phyloP scores from a whole-genome alignment of 2,797 vertebrate genomes.

The Tenualosa ilisha region DNA sequence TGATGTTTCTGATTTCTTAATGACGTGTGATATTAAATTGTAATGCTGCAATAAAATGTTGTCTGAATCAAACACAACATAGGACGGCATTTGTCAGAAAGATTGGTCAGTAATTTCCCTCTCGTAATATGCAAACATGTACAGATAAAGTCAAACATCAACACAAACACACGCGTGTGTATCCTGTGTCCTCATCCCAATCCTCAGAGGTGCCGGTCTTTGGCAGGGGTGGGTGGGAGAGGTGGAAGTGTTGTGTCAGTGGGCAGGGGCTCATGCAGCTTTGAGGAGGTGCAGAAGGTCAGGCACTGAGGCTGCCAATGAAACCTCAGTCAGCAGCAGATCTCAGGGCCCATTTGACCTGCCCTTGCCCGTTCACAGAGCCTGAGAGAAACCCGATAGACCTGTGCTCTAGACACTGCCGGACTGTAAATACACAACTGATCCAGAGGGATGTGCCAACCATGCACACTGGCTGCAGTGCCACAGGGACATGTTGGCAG shows the following conservation, averaged over 20 bases:
- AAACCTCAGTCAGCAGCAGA: not conserved
- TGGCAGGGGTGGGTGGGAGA: not conserved
- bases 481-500: not conserved
- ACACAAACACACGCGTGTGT: not conserved
- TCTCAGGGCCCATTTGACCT: constrained; percentile 3
- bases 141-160: not conserved
- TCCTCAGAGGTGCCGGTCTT: not conserved
- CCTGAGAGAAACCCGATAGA: not conserved
- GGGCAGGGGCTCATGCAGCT: not conserved
- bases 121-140: not conserved
- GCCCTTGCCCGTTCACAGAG: not conserved
- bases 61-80: not conserved
- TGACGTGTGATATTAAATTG: too few relatives aligned
- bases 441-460: not conserved
- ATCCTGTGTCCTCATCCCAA: not conserved
- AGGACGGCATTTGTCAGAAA: not conserved
- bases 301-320: not conserved
- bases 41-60: not conserved
- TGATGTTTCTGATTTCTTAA: not conserved
- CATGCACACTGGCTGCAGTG: not conserved
- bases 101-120: not conserved
- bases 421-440: not conserved
- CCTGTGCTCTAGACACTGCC: not conserved
- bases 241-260: not conserved
- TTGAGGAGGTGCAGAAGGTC: not conserved